phyloP scores from a whole-genome alignment of 2,113 vertebrate species.

The Ptilonorhynchus violaceus region DNA sequence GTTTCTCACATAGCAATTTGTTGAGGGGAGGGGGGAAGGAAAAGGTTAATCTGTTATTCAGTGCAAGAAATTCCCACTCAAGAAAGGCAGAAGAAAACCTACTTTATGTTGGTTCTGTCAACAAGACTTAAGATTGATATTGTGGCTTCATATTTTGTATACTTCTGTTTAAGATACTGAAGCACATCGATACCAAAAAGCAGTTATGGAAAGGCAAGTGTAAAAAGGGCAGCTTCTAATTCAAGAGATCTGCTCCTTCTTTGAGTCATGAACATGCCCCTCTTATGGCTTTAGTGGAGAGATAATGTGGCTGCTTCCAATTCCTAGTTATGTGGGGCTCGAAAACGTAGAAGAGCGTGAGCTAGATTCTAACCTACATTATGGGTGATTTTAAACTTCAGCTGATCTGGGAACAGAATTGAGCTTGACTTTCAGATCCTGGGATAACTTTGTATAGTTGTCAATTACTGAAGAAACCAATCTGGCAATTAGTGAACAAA shows the following conservation, averaged over 20 bases:
- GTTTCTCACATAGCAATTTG: background rate
- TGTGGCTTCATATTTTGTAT: background rate
- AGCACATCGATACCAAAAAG: background rate
- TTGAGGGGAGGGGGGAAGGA: rapidly evolving
- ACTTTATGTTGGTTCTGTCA: background rate
- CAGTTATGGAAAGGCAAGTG: background rate
- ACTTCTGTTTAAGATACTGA: background rate
- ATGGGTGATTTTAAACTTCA: background rate
- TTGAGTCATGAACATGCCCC: rapidly evolving
- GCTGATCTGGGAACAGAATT: background rate
- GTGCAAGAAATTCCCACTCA: background rate
- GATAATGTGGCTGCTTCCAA: background rate
- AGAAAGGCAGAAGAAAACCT: background rate
- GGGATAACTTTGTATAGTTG: background rate
- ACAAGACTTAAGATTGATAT: background rate
- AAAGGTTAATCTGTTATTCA: background rate
- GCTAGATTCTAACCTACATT: background rate
- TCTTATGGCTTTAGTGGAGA: background rate
- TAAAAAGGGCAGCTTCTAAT: background rate
- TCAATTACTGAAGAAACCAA: background rate
- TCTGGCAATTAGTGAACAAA: background rate
- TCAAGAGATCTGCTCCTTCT: background rate
- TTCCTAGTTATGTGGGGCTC: background rate
- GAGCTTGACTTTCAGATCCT: background rate
- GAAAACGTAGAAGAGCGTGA: background rate